Evolutionary conservation across 2,888 invertebrate genomes (phyloP), one percentile per base, ranked within the genome.

Genomic region (Spisula solida): DNA sequence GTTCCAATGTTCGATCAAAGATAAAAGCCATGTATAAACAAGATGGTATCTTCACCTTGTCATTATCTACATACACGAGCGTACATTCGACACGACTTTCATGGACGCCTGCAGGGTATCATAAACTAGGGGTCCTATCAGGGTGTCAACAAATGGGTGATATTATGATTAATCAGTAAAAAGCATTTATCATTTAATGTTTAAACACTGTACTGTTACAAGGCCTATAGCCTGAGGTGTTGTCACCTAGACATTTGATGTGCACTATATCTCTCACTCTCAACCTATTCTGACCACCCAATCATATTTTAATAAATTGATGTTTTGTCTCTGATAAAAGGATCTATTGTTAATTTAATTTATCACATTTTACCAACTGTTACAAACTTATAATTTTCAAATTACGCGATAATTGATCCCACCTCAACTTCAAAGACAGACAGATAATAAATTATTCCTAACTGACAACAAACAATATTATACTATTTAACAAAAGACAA

Each of bases 121-220:
- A 82, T 82, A 79, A 41, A 56, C 75, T 60, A 55, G 82, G 87
- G 87, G 41, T 75, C 31, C 79, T 78, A 60, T 51, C 78, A 82
- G 55, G n/a, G 60, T 41, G 87, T 79, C 82, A 79, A 88, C 88
- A 85, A 88, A 60, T 78, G 79, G 86, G 84, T 51, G 90, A 86
- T 90, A 88, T 86, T 56, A 88, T 88, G 90, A 90, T 88, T 83
- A 90, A 90, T 90, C 83, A 88, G 81, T 34, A 78, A 88, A 86
- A 88, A 85, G 75, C 60, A 78, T 79, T 85, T 82, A 85, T 90
- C 87, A 78, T 79, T 87, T 87, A 81, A 90, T 66, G 78, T 85
- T 79, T 87, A 78, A 75, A 85, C 90, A 87, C 87, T 75, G 56
- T 66, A 87, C 90, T 87, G 90, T 90, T 83, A 90, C 31, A 2